A percentile compares a stretch with the other conserved stretches of the same genome.
phyloP scores from a whole-genome alignment of 2,888 invertebrate genomes.

The Spialia ferax region DNA sequence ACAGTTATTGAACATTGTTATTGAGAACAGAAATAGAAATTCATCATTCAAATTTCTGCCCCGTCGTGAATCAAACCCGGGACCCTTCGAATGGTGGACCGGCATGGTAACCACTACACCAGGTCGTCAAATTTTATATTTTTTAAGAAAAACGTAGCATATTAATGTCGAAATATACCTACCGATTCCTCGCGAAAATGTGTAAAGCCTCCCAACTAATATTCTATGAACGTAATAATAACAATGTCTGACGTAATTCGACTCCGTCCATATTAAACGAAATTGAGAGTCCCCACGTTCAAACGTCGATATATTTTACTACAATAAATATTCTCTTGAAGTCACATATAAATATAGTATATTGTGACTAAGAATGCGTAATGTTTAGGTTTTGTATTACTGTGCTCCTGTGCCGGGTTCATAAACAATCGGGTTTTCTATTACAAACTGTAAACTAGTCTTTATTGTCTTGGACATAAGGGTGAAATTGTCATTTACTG shows the following conservation, averaged over 20 bases:
- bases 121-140: too few relatives aligned
- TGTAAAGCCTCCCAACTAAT: neutral
- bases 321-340: slow-evolving; percentile 27
- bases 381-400: slow-evolving; percentile 20
- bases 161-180: too few relatives aligned
- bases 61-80: too few relatives aligned
- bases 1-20: too few relatives aligned
- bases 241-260: slow-evolving; percentile 6
- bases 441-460: neutral
- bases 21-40: too few relatives aligned
- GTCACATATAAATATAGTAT: neutral
- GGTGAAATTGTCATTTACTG: neutral
- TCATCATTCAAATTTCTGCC: too few relatives aligned
- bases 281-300: neutral
- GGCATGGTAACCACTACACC: too few relatives aligned
- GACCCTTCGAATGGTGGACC: too few relatives aligned
- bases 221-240: neutral
- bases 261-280: neutral
- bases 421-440: slow-evolving; percentile 25
- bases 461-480: neutral
- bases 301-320: slow-evolving; percentile 25
- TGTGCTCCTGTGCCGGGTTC: slow-evolving; percentile 25
- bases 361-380: slow-evolving; percentile 10
- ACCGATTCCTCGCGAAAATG: neutral
- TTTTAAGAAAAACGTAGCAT: too few relatives aligned